Percentiles rank a stretch among this genome's conserved stretches.
Conservation (phyloP, 2,888 invertebrate genomes). For the Anaspis maculata region DNA sequence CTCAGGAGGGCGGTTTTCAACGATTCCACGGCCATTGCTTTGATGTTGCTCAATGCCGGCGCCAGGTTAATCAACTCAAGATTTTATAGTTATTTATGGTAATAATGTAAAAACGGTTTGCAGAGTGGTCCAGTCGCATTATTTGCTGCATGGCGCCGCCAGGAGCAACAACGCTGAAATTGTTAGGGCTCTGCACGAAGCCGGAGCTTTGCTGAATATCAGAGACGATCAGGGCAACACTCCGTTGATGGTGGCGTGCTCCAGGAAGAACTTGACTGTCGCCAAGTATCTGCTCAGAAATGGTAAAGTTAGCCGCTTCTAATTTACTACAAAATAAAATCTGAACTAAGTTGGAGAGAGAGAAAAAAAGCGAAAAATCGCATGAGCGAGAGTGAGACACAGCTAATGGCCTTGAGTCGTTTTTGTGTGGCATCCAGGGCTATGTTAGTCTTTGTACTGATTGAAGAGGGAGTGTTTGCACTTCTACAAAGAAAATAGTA, state of each 20-base stretch:
- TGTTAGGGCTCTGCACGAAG: conserved; percentile 47
- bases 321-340: too few relatives aligned
- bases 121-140: conserved; percentile 62
- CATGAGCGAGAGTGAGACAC: too few relatives aligned
- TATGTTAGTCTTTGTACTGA: too few relatives aligned
- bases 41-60: conserved; percentile 53
- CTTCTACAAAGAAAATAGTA: too few relatives aligned
- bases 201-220: conserved; percentile 53
- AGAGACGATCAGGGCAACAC: conserved; percentile 60
- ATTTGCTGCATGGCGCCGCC: conserved; percentile 60
- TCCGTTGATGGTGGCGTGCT: conserved; percentile 54
- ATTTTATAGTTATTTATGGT: too few relatives aligned
- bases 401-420: too few relatives aligned
- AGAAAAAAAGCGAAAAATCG: too few relatives aligned
- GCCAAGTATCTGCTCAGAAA: conserved; percentile 46
- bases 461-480: too few relatives aligned
- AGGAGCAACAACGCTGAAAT: conserved; percentile 53
- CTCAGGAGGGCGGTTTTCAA: conserved; percentile 64
- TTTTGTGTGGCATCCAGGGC: too few relatives aligned
- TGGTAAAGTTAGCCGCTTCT: conserved; percentile 40
- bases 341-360: too few relatives aligned
- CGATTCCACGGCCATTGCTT: conserved; percentile 50
- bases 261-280: conserved; percentile 38
- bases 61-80: too few relatives aligned
- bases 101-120: too few relatives aligned